Evolutionary conservation across 2,888 invertebrate species (phyloP), one percentile per base, ranked within the genome.

Genomic region (Pimpla rufipes): DNA sequence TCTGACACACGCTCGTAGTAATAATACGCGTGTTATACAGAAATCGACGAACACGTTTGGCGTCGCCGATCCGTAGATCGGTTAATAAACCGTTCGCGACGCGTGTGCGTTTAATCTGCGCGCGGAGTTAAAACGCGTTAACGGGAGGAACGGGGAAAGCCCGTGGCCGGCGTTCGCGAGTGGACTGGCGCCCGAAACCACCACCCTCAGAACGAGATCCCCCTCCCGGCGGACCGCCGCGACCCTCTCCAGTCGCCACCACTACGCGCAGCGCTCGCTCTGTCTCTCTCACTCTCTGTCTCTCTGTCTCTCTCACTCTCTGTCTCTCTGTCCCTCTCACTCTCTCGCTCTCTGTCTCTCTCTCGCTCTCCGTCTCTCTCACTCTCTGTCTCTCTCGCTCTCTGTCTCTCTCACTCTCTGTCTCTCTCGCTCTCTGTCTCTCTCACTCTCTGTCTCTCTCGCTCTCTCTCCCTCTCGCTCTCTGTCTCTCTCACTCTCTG

Each of bases 161-260:
- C 79, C 90, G 83, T 88, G 87, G 86, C 87, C 88, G 88, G 77
- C 88, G 89, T 87, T 86, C 91, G 88, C 87, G 89, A 88, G 90
- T 88, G 89, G 90, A 92, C 92, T 92, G 91, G 88, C 89, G 90
- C 90, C 90, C 85, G 89, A 90, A 89, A 90, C 90, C 89, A 87
- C 90, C 91, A 91, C 91, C 91, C 91, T 89, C 86, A 88, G 88
- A 90, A 88, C 88, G 88, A 89, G 89, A 88, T 89, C 86, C 90
- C 89, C 86, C 88, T 87, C 85, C 88, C 81, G 62, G 73, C 83
- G 84, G 66, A 67, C 78, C 79, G 81, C 70, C 79, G 67, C 79
- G 67, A 68, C 79, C 76, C 83, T 74, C 29, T 29, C 29, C 29
- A 29, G 29, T 29, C 29, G 29, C 29, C 29, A 29, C 29, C 5